Percentiles rank a stretch among this genome's conserved stretches.
Conservation (phyloP, 1,140 invertebrate genomes). For the Tetramorium parvispinum region DNA sequence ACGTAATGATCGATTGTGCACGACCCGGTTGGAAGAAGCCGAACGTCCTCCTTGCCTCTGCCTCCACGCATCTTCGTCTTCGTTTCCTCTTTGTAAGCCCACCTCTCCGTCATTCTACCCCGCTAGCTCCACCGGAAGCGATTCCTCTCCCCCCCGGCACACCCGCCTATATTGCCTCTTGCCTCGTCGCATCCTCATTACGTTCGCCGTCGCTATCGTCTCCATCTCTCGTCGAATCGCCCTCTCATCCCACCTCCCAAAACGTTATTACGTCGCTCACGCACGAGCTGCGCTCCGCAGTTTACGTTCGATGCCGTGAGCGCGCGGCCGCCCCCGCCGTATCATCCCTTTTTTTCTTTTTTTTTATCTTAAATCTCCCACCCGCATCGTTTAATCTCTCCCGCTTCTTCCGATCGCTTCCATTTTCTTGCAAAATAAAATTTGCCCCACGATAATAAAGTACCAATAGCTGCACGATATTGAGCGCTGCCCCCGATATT, state of each 20-base stretch:
- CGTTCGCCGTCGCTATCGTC: conserved; percentile 50
- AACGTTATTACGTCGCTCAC: conserved; percentile 59
- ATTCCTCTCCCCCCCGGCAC: not conserved
- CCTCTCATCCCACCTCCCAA: conserved; percentile 41
- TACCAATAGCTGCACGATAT: not conserved
- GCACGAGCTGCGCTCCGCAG: conserved; percentile 40
- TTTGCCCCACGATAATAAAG: not conserved
- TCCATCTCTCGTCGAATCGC: conserved; percentile 53
- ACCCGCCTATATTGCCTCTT: conserved; percentile 54
- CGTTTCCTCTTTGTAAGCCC: conserved; percentile 43
- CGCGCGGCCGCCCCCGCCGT: too few relatives aligned
- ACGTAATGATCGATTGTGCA: conserved; percentile 61
- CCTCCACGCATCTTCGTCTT: conserved; percentile 33
- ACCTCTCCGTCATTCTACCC: not conserved
- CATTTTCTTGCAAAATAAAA: conserved; percentile 6
- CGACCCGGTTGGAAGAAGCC: conserved; percentile 28
- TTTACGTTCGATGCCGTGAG: conserved; percentile 15
- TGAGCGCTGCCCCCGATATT: not conserved
- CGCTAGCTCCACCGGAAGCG: conserved; percentile 34
- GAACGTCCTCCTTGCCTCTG: conserved; percentile 22
- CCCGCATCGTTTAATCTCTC: conserved; percentile 17
- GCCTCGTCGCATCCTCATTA: conserved; percentile 61
- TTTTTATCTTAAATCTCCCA: conserved; percentile 6
- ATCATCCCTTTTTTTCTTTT: not conserved
- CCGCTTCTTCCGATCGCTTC: not conserved